phyloP scores from a whole-genome alignment of 2,888 invertebrate species.

The Folsomia candida region DNA sequence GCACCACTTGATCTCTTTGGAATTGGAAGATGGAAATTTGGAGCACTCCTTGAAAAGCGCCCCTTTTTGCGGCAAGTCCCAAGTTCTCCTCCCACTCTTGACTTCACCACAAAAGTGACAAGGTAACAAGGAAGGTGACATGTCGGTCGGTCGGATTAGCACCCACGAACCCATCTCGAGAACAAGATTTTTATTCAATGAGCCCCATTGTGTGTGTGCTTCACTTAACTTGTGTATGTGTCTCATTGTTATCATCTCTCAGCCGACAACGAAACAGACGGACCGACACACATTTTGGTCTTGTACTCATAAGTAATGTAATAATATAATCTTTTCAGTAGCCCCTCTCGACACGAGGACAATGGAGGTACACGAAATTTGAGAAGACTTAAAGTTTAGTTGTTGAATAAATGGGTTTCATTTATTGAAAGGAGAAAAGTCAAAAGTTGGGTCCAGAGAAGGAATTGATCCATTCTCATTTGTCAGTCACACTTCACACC shows the following conservation, averaged over 20 bases:
- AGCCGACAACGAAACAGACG: background rate
- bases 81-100: background rate
- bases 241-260: background rate
- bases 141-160: too few species aligned
- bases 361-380: background rate
- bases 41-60: background rate
- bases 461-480: constrained; percentile 47
- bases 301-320: too few species aligned
- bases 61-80: background rate
- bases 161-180: too few species aligned
- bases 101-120: background rate
- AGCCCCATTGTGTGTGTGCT: too few species aligned
- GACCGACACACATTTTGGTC: too few species aligned
- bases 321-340: too few species aligned
- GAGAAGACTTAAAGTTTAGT: too few species aligned
- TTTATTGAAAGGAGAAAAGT: background rate
- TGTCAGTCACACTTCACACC: constrained; percentile 39
- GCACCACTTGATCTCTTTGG: background rate
- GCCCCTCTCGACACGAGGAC: too few species aligned
- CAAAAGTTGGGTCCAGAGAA: background rate
- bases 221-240: too few species aligned
- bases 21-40: background rate
- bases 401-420: background rate
- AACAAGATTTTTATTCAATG: too few species aligned
- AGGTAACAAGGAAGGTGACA: background rate